A percentile compares a stretch with the other conserved stretches of the same genome.
phyloP scores from a whole-genome alignment of 2,797 vertebrate species.

The Hydrophis major region DNA sequence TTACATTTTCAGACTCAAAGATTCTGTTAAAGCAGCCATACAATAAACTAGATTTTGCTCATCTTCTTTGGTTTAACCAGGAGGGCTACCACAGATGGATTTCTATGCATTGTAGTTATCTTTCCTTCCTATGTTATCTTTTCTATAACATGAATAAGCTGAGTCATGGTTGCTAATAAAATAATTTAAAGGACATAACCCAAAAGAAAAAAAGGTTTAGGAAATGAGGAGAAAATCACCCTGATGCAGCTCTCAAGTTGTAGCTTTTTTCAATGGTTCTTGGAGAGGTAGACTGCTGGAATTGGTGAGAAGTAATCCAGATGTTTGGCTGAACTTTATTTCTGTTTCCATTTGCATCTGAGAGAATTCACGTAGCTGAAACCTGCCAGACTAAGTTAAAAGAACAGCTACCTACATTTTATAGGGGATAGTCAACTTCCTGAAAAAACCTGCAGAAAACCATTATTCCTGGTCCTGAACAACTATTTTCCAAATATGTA shows the following conservation, averaged over 20 bases:
- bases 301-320: background rate
- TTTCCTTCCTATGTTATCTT: background rate
- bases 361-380: background rate
- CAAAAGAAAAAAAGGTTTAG: background rate
- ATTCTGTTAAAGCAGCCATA: background rate
- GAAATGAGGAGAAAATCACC: background rate
- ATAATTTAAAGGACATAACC: background rate
- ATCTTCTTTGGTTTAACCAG: background rate
- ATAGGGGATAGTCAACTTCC: background rate
- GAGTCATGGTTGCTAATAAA: background rate
- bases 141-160: background rate
- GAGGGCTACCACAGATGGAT: background rate
- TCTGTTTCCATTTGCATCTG: background rate
- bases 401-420: background rate
- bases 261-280: background rate
- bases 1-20: background rate
- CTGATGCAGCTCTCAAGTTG: background rate
- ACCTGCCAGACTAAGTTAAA: background rate
- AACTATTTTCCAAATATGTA: background rate
- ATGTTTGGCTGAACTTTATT: background rate
- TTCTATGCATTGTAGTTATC: background rate
- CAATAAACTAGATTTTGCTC: background rate
- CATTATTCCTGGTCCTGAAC: background rate
- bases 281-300: background rate
- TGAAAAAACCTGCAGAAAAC: background rate